These are phyloP conservation scores for Anser brachyrhynchus DNA, from an alignment of 2,113 vertebrate genomes.

Conservation along the genomic window DNA sequence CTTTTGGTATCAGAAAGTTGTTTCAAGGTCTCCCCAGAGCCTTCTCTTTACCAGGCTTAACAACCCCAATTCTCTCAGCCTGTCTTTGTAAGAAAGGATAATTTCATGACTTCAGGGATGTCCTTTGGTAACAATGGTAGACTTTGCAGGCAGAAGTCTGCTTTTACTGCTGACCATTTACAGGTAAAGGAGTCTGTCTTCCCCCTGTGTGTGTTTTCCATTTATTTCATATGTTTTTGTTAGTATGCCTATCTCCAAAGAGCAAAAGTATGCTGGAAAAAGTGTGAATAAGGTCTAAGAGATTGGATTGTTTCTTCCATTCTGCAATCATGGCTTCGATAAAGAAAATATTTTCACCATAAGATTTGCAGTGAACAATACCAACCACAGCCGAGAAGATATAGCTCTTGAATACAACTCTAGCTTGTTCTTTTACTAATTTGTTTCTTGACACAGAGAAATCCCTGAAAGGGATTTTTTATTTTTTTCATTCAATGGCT, in stretches of 20 bases:
- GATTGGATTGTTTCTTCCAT: conserved; percentile 3
- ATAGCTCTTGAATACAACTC: background rate
- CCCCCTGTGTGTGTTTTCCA: background rate
- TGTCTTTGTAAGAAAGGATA: too few species aligned
- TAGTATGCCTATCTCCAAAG: background rate
- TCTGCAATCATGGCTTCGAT: background rate
- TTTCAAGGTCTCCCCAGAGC: too few species aligned
- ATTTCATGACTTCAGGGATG: background rate
- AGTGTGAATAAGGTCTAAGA: background rate
- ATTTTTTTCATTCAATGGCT: background rate
- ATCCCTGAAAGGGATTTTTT: background rate
- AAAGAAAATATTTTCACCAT: background rate
- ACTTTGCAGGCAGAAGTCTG: background rate
- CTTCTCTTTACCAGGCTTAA: too few species aligned
- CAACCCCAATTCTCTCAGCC: too few species aligned
- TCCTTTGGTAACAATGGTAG: background rate
- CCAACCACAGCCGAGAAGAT: background rate
- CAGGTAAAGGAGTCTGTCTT: background rate
- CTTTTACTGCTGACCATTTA: background rate
- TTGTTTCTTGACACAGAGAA: conserved; percentile 29
- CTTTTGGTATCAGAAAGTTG: too few species aligned
- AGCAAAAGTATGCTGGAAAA: background rate
- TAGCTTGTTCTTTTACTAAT: conserved; percentile 28
- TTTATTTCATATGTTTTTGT: background rate
- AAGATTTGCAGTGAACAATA: background rate